phyloP scores from a whole-genome alignment of 2,797 vertebrate species.

The Rachycentron canadum region DNA sequence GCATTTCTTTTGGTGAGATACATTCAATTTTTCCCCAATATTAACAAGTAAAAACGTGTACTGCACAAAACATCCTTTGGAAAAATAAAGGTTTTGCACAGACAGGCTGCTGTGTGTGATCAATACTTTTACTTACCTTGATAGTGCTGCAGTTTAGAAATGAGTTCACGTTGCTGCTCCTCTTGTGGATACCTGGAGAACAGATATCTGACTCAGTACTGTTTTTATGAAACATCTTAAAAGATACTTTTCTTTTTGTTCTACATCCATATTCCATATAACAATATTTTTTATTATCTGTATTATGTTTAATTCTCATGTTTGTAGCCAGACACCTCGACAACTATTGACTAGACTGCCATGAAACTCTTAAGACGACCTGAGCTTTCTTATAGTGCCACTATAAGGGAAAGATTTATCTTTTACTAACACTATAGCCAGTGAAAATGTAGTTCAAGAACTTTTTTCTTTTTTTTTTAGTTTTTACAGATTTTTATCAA shows the following conservation, averaged over 20 bases:
- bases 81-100: too few species aligned
- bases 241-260: background rate
- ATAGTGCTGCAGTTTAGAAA: constrained; percentile 81
- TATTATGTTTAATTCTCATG: too few species aligned
- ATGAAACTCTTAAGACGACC: too few species aligned
- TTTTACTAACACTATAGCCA: too few species aligned
- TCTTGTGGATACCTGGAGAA: constrained; percentile 87
- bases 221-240: background rate
- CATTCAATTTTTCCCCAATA: too few species aligned
- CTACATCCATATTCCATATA: background rate
- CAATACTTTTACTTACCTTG: constrained; percentile 85
- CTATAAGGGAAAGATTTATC: background rate
- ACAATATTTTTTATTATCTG: too few species aligned
- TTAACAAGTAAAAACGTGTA: too few species aligned
- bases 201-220: constrained; percentile 17
- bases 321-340: background rate
- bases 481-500: too few species aligned
- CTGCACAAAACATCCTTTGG: too few species aligned
- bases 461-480: too few species aligned
- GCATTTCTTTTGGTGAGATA: too few species aligned
- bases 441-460: too few species aligned
- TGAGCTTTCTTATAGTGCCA: background rate
- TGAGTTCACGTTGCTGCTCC: constrained; percentile 76
- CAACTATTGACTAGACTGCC: background rate
- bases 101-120: background rate